Percentiles rank a stretch among this genome's conserved stretches.
phyloP scores from a whole-genome alignment of 2,888 invertebrate genomes.

The Cynaeus angustus region DNA sequence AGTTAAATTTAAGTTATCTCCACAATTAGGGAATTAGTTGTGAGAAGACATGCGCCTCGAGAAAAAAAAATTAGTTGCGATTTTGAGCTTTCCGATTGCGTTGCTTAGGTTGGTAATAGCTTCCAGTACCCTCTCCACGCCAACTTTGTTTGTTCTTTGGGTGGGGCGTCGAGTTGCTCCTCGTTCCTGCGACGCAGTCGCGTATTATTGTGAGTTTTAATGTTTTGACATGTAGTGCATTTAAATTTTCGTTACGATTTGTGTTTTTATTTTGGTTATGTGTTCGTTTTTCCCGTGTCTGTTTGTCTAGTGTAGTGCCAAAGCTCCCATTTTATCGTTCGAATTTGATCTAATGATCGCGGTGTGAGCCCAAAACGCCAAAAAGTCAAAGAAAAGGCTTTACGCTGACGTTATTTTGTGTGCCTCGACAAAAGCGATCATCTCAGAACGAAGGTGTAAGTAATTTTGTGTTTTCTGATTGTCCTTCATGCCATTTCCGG shows the following conservation, averaged over 20 bases:
- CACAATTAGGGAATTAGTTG: constrained; percentile 22
- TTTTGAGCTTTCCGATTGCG: not conserved
- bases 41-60: constrained; percentile 9
- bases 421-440: constrained; percentile 77
- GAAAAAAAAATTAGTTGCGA: not conserved
- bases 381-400: constrained; percentile 57
- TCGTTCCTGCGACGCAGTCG: constrained; percentile 47
- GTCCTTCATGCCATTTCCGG: constrained; percentile 54
- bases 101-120: constrained; percentile 9
- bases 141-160: constrained; percentile 31
- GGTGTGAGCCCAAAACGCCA: not conserved
- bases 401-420: constrained; percentile 76
- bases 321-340: not conserved
- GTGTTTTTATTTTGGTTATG: constrained; percentile 46
- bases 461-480: constrained; percentile 49
- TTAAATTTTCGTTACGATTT: constrained; percentile 49
- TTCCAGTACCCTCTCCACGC: constrained; percentile 1
- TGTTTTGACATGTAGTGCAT: constrained; percentile 50
- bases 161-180: constrained; percentile 31
- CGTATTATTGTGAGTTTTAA: constrained; percentile 45
- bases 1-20: constrained; percentile 13
- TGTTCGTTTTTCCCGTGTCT: constrained; percentile 39
- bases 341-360: constrained; percentile 2
- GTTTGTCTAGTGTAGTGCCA: constrained; percentile 23
- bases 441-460: constrained; percentile 75